phyloP scores from a whole-genome alignment of 2,113 vertebrate species.

The Cinclus mexicanus region DNA sequence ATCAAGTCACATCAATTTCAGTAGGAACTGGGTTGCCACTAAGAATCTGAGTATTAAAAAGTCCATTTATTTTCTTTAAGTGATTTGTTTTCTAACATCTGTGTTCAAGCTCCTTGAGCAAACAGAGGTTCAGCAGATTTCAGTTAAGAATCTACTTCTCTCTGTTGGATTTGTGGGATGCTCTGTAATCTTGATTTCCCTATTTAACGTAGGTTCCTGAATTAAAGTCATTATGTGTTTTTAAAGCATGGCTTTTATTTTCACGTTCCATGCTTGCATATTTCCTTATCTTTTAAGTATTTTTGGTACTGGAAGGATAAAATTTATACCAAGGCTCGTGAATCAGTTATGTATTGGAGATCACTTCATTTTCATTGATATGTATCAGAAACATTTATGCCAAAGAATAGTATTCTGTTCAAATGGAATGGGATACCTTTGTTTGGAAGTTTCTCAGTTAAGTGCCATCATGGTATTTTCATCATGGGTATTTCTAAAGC shows the following conservation, averaged over 20 bases:
- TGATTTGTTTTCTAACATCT: neutral
- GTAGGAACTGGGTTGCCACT: neutral
- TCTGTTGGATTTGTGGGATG: neutral
- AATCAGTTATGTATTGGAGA: neutral
- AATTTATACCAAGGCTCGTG: neutral
- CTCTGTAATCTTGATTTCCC: neutral
- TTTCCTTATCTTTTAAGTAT: neutral
- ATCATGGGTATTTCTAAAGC: neutral
- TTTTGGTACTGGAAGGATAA: neutral
- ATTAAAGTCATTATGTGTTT: neutral
- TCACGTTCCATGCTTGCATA: neutral
- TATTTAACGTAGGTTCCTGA: neutral
- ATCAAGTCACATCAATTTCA: rapidly evolving
- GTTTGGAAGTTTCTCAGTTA: neutral
- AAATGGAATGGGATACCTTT: neutral
- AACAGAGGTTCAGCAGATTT: neutral
- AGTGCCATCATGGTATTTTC: neutral
- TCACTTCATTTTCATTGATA: neutral
- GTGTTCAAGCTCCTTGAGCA: neutral
- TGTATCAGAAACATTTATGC: neutral
- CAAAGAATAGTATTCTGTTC: neutral
- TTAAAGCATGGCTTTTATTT: neutral
- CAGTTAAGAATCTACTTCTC: neutral
- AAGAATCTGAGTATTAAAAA: neutral
- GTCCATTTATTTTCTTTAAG: neutral